Conservation (phyloP, 2,888 invertebrate species). For the Abscondita cerata region DNA sequence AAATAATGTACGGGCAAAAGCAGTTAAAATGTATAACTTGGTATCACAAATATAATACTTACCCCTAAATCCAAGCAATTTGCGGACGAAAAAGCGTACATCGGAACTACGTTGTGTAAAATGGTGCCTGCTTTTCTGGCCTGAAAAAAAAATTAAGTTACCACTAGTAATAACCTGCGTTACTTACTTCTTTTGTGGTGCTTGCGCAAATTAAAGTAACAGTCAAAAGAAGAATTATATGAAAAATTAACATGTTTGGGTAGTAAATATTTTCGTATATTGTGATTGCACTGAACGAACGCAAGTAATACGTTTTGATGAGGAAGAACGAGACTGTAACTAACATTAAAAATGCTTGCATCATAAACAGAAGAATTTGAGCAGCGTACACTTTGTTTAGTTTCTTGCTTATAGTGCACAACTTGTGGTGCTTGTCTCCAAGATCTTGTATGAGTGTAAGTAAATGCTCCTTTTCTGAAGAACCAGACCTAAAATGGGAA, state of each 20-base stretch:
- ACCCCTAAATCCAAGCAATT: slow-evolving; percentile 17
- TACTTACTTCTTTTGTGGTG: slow-evolving; percentile 17
- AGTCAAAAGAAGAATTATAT: neutral
- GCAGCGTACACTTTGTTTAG: slow-evolving; percentile 13
- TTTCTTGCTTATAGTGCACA: slow-evolving; percentile 11
- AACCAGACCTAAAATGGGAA: neutral
- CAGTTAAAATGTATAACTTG: no score
- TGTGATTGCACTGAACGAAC: neutral
- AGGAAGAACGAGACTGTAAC: slow-evolving; percentile 12
- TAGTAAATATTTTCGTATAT: neutral
- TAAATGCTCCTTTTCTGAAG: neutral
- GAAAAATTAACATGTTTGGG: neutral
- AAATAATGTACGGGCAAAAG: no score
- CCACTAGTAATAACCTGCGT: neutral
- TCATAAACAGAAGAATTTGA: slow-evolving; percentile 15
- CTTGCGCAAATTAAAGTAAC: slow-evolving; percentile 13
- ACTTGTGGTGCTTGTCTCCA: slow-evolving; percentile 8
- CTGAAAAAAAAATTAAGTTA: slow-evolving; percentile 10
- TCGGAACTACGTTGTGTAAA: slow-evolving; percentile 2
- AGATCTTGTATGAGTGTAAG: slow-evolving; percentile 4
- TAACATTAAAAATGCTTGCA: slow-evolving; percentile 12
- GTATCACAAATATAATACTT: slow-evolving; percentile 1
- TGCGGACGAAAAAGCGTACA: neutral
- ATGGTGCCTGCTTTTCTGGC: slow-evolving; percentile 14
- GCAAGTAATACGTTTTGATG: slow-evolving; percentile 3